phyloP scores from a whole-genome alignment of 2,888 invertebrate genomes.

The Taenaris catops region DNA sequence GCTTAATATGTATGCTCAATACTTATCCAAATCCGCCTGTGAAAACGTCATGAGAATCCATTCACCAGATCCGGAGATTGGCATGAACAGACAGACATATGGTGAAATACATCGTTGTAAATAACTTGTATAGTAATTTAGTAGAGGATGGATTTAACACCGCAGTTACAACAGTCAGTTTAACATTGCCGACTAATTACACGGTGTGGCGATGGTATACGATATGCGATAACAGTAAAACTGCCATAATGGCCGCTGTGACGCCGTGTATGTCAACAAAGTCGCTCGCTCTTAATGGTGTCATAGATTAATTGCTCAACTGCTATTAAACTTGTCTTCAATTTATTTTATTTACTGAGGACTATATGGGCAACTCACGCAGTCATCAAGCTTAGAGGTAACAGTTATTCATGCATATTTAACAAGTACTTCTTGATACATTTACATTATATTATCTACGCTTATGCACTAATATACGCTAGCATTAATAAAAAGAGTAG shows the following conservation, averaged over 20 bases:
- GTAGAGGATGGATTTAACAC: conserved; percentile 24
- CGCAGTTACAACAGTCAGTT: conserved; percentile 41
- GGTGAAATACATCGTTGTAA: conserved; percentile 1
- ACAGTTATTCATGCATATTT: too few relatives aligned
- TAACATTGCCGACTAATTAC: conserved; percentile 64
- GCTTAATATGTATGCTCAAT: too few relatives aligned
- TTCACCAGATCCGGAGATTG: neutral
- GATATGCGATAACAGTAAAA: conserved; percentile 75
- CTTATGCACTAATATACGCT: too few relatives aligned
- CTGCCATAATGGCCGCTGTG: conserved; percentile 53
- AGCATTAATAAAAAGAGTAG: too few relatives aligned
- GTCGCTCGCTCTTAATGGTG: conserved; percentile 58
- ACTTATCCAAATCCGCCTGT: too few relatives aligned
- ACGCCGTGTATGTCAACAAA: conserved; percentile 59
- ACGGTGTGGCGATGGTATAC: conserved; percentile 47
- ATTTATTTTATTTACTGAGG: conserved; percentile 4
- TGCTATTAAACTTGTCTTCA: conserved; percentile 16
- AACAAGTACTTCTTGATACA: too few relatives aligned
- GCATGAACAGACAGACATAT: too few relatives aligned
- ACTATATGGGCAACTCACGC: neutral
- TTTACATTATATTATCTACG: too few relatives aligned
- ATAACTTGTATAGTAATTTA: conserved; percentile 5
- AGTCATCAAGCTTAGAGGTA: too few relatives aligned
- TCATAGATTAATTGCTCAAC: conserved; percentile 22
- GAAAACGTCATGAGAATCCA: too few relatives aligned